Evolutionary conservation across 2,113 vertebrate genomes (phyloP).

Genomic region (Zapornia atra): DNA sequence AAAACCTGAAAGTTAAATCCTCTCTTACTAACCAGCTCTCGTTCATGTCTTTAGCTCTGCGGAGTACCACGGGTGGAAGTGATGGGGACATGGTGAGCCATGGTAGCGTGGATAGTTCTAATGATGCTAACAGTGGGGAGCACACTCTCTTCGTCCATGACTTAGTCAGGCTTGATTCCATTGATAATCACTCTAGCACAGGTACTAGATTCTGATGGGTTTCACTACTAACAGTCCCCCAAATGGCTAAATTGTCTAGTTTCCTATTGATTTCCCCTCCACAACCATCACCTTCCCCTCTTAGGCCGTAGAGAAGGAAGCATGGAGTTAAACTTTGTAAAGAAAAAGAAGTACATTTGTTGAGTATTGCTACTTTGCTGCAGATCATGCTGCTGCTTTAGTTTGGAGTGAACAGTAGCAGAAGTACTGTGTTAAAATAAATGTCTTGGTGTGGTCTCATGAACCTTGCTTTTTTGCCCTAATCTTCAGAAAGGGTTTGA

Average conservation of each 20-base stretch:
- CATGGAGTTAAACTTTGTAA: neutral
- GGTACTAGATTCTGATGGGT: constrained; percentile 79
- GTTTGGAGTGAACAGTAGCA: neutral
- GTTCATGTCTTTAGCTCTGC: constrained; percentile 75
- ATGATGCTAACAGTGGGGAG: constrained; percentile 85
- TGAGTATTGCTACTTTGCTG: neutral
- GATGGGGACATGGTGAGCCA: constrained; percentile 89
- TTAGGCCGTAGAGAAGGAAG: neutral
- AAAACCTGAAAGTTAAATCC: constrained; percentile 3
- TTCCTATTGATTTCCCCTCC: neutral
- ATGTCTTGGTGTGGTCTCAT: neutral
- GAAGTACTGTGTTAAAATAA: neutral
- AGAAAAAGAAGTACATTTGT: neutral
- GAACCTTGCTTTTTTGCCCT: neutral
- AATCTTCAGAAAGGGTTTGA: neutral
- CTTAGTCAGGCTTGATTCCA: constrained; percentile 79
- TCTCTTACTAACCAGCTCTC: constrained; percentile 63
- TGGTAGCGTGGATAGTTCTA: constrained; percentile 87
- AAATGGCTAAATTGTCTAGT: constrained; percentile 36
- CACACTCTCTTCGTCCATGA: constrained; percentile 81
- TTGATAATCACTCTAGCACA: constrained; percentile 85
- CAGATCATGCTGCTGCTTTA: neutral
- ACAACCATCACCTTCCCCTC: neutral
- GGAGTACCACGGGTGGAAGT: constrained; percentile 72
- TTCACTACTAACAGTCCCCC: constrained; percentile 52